Conservation (phyloP, 2,113 vertebrate genomes). For the Chiloscyllium plagiosum region DNA sequence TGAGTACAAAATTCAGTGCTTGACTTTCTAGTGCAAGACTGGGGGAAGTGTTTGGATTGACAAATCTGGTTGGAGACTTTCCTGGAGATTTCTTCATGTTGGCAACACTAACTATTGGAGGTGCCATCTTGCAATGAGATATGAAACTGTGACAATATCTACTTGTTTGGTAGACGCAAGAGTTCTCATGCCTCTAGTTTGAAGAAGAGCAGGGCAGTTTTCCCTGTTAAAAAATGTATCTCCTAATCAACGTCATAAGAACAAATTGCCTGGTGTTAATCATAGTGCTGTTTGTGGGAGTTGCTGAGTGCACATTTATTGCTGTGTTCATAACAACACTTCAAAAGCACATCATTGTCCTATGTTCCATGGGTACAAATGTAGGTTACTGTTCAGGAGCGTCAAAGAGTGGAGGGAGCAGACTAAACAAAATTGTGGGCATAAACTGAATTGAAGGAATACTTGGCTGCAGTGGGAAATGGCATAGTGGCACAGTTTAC, state of each 20-base stretch:
- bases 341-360: neutral
- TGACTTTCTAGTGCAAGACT: neutral
- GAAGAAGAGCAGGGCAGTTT: neutral
- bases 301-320: neutral
- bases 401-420: neutral
- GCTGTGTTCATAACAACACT: neutral
- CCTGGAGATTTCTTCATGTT: no score
- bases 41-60: neutral
- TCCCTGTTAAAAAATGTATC: neutral
- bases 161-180: neutral
- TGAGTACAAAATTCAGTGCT: neutral
- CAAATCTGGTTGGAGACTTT: no score
- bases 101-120: neutral
- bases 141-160: neutral
- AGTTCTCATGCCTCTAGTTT: neutral
- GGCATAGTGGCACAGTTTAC: neutral
- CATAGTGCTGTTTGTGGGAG: neutral
- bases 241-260: neutral
- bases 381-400: neutral
- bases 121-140: neutral
- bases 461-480: neutral
- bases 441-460: neutral
- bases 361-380: neutral
- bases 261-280: neutral
- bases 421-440: neutral